A percentile compares a stretch with the other conserved stretches of the same genome.
Conservation (phyloP, 2,113 vertebrate genomes). For the Tachycineta bicolor region DNA sequence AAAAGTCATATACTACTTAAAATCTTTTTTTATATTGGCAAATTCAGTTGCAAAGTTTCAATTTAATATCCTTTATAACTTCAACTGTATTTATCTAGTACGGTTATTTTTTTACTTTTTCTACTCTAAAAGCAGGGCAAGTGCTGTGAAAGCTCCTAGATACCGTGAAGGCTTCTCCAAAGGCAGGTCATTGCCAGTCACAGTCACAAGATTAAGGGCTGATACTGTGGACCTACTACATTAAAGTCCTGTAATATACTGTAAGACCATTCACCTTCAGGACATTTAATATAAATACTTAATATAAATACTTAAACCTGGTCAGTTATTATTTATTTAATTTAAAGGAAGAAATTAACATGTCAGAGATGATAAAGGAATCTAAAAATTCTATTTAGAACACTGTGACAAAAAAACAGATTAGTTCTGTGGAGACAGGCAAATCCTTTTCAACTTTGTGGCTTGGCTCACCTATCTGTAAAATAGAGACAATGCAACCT, state of each 20-base stretch:
- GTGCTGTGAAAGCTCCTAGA: neutral
- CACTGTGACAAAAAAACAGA: neutral
- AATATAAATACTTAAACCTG: neutral
- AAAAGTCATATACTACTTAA: neutral
- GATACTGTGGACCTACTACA: neutral
- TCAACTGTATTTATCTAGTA: neutral
- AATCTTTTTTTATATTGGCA: neutral
- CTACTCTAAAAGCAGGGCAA: neutral
- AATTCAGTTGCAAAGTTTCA: neutral
- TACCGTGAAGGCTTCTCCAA: neutral
- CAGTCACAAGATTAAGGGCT: neutral
- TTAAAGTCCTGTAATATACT: neutral
- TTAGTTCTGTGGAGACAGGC: neutral
- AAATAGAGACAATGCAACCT: fast-evolving
- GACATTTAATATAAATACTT: neutral
- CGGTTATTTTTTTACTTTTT: neutral
- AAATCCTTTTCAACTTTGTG: neutral
- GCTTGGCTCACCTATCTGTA: neutral
- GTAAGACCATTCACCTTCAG: neutral
- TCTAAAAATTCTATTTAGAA: neutral
- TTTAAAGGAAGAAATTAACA: neutral
- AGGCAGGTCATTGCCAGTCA: neutral
- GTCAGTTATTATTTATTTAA: neutral
- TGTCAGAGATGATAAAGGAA: neutral
- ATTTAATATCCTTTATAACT: neutral